phyloP scores from a whole-genome alignment of 2,888 invertebrate genomes.

The Dasysyrphus tricinctus region DNA sequence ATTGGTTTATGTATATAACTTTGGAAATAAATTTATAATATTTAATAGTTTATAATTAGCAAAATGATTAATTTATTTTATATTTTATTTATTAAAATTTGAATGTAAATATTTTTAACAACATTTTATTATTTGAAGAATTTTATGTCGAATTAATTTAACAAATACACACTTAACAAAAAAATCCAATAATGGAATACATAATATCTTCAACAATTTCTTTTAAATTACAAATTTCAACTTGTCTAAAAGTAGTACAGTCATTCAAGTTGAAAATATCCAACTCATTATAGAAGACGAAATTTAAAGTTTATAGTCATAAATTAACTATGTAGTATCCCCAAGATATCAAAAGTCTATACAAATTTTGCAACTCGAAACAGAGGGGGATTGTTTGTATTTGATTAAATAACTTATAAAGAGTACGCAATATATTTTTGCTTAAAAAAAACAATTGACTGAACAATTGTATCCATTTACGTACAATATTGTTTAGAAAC shows the following conservation, averaged over 20 bases:
- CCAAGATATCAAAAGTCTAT: background rate
- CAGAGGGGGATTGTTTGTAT: too few species aligned
- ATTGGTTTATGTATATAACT: conserved; percentile 39
- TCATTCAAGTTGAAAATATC: background rate
- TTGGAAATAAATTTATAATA: conserved; percentile 37
- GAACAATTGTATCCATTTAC: too few species aligned
- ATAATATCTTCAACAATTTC: background rate
- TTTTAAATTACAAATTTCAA: background rate
- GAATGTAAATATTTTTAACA: conserved; percentile 20
- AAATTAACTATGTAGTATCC: background rate
- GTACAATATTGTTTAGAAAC: too few species aligned
- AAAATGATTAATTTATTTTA: conserved; percentile 28
- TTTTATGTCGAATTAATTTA: conserved; percentile 15
- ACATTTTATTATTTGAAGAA: conserved; percentile 22
- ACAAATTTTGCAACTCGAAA: background rate
- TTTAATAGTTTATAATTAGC: conserved; percentile 12
- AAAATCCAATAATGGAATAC: background rate
- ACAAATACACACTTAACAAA: background rate
- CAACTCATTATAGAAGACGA: background rate
- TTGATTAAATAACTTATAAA: too few species aligned
- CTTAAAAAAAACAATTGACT: too few species aligned
- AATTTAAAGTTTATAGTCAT: background rate
- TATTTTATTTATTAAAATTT: conserved; percentile 16
- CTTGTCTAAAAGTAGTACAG: background rate
- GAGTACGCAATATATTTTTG: too few species aligned